phyloP scores from a whole-genome alignment of 2,113 vertebrate genomes.

The Synodontis membranacea region DNA sequence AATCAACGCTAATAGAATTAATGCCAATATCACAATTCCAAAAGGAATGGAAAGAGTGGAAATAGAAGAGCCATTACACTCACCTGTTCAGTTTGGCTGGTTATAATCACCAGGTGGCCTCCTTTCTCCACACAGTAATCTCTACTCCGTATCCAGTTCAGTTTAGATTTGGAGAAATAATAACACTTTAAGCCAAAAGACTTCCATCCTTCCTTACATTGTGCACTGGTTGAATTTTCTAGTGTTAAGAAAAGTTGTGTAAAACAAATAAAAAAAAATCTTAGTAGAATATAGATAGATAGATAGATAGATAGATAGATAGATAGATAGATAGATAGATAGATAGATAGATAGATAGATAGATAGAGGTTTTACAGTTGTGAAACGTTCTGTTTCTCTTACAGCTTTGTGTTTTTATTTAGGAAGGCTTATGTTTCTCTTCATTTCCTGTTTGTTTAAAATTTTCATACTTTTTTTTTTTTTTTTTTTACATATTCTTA shows the following conservation, averaged over 20 bases:
- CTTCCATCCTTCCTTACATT: slow-evolving; percentile 27
- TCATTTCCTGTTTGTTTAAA: too few relatives aligned
- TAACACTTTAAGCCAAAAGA: slow-evolving; percentile 41
- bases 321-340: too few relatives aligned
- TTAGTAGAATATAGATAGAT: too few relatives aligned
- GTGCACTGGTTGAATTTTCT: background rate
- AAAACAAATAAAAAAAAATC: background rate
- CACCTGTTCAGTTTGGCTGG: slow-evolving; percentile 42
- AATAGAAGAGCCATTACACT: background rate
- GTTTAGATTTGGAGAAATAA: slow-evolving; percentile 29
- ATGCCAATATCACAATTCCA: background rate
- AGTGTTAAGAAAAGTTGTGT: background rate
- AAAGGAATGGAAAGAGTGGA: background rate
- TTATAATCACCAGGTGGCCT: slow-evolving; percentile 49
- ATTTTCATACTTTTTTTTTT: too few relatives aligned
- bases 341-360: too few relatives aligned
- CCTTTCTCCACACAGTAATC: slow-evolving; percentile 42
- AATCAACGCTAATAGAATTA: too few relatives aligned
- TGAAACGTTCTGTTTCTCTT: too few relatives aligned
- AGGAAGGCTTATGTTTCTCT: too few relatives aligned
- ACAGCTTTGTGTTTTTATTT: too few relatives aligned
- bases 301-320: too few relatives aligned
- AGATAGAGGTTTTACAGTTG: too few relatives aligned
- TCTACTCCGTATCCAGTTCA: slow-evolving; percentile 48
- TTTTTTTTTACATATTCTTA: too few relatives aligned